Conservation (phyloP, 2,888 invertebrate genomes). For the Hipparchia sbordonii region DNA sequence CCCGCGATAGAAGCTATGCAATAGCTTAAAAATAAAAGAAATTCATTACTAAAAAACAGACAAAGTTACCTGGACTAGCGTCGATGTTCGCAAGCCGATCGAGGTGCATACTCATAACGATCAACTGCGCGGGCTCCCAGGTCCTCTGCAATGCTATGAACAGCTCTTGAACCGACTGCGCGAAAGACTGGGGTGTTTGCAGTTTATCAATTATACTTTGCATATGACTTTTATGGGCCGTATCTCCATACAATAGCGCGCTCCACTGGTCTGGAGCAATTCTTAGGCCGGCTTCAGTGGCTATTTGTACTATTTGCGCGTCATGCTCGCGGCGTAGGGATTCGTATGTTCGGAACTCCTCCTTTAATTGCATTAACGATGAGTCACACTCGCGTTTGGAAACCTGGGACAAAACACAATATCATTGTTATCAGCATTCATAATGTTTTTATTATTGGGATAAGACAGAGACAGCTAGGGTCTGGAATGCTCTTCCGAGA, state of each 20-base stretch:
- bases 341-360: slow-evolving; percentile 98
- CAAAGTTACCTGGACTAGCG: slow-evolving; percentile 87
- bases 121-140: slow-evolving; percentile 90
- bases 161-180: slow-evolving; percentile 94
- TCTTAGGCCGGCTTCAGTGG: slow-evolving; percentile 97
- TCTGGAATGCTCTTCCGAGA: too few species aligned
- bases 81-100: slow-evolving; percentile 94
- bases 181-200: slow-evolving; percentile 96
- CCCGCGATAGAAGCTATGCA: too few species aligned
- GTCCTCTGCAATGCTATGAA: slow-evolving; percentile 95
- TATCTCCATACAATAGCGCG: slow-evolving; percentile 96
- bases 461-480: too few species aligned
- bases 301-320: slow-evolving; percentile 99
- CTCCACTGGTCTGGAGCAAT: slow-evolving; percentile 99
- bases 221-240: slow-evolving; percentile 98
- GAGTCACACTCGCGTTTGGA: slow-evolving; percentile 98
- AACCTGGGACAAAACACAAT: slow-evolving; percentile 80
- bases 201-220: slow-evolving; percentile 93
- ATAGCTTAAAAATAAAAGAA: too few species aligned
- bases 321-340: slow-evolving; percentile 97
- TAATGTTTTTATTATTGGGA: not conserved
- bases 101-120: slow-evolving; percentile 89
- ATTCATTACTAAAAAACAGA: not conserved
- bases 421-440: not conserved
- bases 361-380: slow-evolving; percentile 98